phyloP scores from a whole-genome alignment of 2,888 invertebrate species.

The Siphonodentalium dalli region DNA sequence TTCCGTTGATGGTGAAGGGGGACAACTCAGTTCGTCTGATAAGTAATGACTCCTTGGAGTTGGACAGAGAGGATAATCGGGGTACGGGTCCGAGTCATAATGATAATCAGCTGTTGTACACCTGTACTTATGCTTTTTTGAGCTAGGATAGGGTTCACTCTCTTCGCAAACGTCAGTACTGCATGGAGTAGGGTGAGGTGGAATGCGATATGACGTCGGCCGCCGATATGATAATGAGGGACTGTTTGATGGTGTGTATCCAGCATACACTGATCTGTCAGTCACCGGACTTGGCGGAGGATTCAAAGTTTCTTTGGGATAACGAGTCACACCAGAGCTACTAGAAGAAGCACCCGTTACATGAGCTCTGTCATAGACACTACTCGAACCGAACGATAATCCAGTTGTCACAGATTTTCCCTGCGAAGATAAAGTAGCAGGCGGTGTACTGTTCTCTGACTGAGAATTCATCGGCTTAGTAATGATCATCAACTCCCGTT shows the following conservation, averaged over 20 bases:
- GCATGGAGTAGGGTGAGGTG: constrained; percentile 91
- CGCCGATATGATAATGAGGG: constrained; percentile 73
- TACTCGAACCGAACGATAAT: constrained; percentile 47
- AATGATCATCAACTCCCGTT: constrained; percentile 45
- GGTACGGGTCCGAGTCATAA: constrained; percentile 76
- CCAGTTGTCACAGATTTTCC: constrained; percentile 47
- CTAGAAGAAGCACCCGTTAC: constrained; percentile 77
- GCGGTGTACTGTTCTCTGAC: constrained; percentile 32
- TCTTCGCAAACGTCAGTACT: constrained; percentile 90
- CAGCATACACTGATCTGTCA: constrained; percentile 62
- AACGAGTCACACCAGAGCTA: constrained; percentile 71
- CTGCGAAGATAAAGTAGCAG: constrained; percentile 43
- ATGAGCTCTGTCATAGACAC: constrained; percentile 71
- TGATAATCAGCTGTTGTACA: constrained; percentile 57
- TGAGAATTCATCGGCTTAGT: constrained; percentile 51
- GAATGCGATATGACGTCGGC: constrained; percentile 70
- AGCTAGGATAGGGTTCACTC: constrained; percentile 62
- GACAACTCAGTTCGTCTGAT: constrained; percentile 70
- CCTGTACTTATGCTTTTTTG: constrained; percentile 38
- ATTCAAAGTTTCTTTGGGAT: constrained; percentile 82
- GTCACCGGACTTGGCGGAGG: constrained; percentile 88
- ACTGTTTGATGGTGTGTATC: constrained; percentile 54
- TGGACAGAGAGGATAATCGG: constrained; percentile 80
- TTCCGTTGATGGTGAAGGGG: constrained; percentile 72
- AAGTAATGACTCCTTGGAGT: constrained; percentile 80